These are phyloP conservation scores for Epirrhoe tristata DNA, from an alignment of 2,888 invertebrate genomes.

Conservation along the genomic window DNA sequence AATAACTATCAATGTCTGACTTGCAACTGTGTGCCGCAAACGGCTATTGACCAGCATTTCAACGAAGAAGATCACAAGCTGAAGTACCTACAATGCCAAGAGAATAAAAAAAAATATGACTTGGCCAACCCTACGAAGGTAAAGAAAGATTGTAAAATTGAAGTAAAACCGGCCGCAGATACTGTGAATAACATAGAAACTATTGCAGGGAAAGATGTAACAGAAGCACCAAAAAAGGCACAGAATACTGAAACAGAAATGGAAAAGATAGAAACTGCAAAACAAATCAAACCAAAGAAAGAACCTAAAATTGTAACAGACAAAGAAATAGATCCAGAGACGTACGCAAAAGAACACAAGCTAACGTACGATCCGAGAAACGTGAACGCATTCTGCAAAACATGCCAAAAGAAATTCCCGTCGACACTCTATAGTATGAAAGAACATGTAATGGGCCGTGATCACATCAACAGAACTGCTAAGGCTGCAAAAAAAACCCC, in stretches of 20 bases:
- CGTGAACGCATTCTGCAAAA: slow-evolving; percentile 47
- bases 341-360: slow-evolving; percentile 48
- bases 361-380: slow-evolving; percentile 47
- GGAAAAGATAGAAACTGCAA: not conserved
- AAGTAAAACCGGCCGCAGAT: not conserved
- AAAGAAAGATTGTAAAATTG: slow-evolving; percentile 3
- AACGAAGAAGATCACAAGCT: slow-evolving; percentile 49
- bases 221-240: slow-evolving; percentile 5
- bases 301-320: not conserved
- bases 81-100: slow-evolving; percentile 37
- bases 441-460: slow-evolving; percentile 53
- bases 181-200: slow-evolving; percentile 18
- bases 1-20: slow-evolving; percentile 57
- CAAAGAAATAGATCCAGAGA: slow-evolving; percentile 8
- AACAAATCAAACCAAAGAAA: not conserved
- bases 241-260: not conserved
- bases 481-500: not conserved
- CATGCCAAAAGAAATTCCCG: slow-evolving; percentile 49
- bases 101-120: slow-evolving; percentile 32
- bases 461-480: slow-evolving; percentile 47
- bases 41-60: slow-evolving; percentile 49
- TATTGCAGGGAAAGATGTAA: slow-evolving; percentile 23
- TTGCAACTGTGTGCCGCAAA: slow-evolving; percentile 53
- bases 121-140: slow-evolving; percentile 9
- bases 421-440: slow-evolving; percentile 50